Evolutionary conservation across 2,113 vertebrate genomes (phyloP).

Genomic region (Irena cyanogastra): DNA sequence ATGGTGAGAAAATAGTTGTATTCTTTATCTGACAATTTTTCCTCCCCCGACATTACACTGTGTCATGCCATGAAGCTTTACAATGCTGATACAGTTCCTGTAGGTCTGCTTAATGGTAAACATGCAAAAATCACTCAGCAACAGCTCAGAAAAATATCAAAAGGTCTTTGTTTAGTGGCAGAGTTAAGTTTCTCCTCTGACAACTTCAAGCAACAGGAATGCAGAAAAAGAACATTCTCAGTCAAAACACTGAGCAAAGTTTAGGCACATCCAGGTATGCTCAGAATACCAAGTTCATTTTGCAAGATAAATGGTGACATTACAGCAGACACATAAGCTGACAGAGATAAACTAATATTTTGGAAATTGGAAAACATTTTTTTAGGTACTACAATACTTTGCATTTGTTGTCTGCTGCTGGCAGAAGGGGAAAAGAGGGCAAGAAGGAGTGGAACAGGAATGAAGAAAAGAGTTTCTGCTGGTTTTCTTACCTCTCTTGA

Average conservation of each 20-base stretch:
- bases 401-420: not conserved
- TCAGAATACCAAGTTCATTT: not conserved
- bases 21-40: not conserved
- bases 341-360: not conserved
- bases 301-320: not conserved
- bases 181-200: conserved; percentile 59
- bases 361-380: not conserved
- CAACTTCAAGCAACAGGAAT: conserved; percentile 55
- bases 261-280: not conserved
- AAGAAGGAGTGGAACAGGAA: not conserved
- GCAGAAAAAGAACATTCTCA: conserved; percentile 21
- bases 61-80: not conserved
- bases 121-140: conserved; percentile 34
- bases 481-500: not conserved
- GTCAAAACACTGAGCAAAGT: not conserved
- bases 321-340: not conserved
- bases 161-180: conserved; percentile 47
- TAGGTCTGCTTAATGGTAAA: not conserved
- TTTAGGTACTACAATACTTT: not conserved
- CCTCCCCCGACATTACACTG: not conserved
- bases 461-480: not conserved
- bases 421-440: not conserved
- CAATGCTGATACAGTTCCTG: not conserved
- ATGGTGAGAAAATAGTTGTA: not conserved
- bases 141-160: conserved; percentile 37